Evolutionary conservation across 2,888 invertebrate species (phyloP), one percentile per base, ranked within the genome.

Genomic region (Macrophya annulata): DNA sequence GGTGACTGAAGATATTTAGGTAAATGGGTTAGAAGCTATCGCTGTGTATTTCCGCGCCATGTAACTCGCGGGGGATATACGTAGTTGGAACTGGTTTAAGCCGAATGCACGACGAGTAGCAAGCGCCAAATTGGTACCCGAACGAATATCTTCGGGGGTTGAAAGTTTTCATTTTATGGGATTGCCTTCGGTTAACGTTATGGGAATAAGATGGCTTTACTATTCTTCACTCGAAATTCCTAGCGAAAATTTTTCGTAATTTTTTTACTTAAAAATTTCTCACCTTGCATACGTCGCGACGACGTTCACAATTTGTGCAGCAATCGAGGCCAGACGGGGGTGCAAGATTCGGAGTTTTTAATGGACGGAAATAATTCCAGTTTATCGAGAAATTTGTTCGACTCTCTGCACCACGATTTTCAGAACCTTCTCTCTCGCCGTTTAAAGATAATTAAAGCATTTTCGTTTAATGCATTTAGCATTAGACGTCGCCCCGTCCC

Each of bases 1-100:
- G 68, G 82, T 83, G 82, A 83, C 82, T 83, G 86, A 86, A 86
- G 76, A 87, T 87, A 90, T 91, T 89, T 91, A 88, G 91, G 90
- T 90, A 92, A 93, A 92, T 92, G 92, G 92, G 92, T 92, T 91
- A 92, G 92, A 92, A 93, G 91, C 90, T 88, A 92, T 90, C 88
- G 87, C 82, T 87, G 85, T 85, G 86, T 86, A 86, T 90, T 93
- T 93, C 92, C 92, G 86, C 90, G 88, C 90, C 90, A 92, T 92
- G 89, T 90, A 93, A 90, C 90, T 89, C 81, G 51, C 82, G 82
- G 82, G 81, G 82, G 82, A 83, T 83, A 68, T 83, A 83, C 68
- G 82, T 83, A 83, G 82, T 83, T 68, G 65, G 82, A 68, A 62
- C 82, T 68, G 82, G 68, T 83, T 83, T 68, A 83, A 83, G 82